These are phyloP conservation scores for Pogonocichla stellata DNA, from an alignment of 2,113 vertebrate genomes.

Conservation along the genomic window DNA sequence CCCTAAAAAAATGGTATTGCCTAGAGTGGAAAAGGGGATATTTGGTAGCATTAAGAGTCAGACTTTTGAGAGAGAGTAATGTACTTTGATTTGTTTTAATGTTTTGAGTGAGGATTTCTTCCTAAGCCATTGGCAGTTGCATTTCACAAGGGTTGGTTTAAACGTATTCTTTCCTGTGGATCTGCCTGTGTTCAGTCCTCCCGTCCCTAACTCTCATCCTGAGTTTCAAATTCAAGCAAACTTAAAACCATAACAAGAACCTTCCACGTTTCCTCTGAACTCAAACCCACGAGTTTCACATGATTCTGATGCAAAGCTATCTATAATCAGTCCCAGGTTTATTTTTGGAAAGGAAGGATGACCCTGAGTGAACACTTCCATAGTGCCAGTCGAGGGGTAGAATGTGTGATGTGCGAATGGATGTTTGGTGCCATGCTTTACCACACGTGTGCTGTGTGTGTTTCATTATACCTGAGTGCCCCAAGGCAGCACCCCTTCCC, in stretches of 20 bases:
- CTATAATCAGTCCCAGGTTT: conserved; percentile 5
- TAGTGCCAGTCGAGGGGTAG: neutral
- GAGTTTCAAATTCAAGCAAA: conserved; percentile 20
- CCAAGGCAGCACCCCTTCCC: neutral
- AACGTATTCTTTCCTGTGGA: neutral
- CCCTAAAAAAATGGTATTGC: neutral
- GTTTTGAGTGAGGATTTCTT: neutral
- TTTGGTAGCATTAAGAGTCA: neutral
- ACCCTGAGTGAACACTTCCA: neutral
- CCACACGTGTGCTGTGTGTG: neutral
- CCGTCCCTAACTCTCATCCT: neutral
- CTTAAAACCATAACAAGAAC: conserved; percentile 21
- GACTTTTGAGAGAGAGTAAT: neutral
- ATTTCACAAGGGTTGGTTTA: neutral
- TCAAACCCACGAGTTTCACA: conserved; percentile 9
- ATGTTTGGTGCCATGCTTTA: neutral
- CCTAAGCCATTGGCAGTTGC: neutral
- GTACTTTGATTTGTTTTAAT: neutral
- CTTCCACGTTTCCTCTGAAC: conserved; percentile 38
- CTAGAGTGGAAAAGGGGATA: neutral
- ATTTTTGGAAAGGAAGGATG: neutral
- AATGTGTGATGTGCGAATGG: neutral
- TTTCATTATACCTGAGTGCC: neutral
- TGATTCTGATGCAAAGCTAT: neutral
- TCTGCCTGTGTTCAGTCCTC: neutral